Evolutionary conservation across 2,113 vertebrate species (phyloP), one percentile per base, ranked within the genome.

Genomic region (Lagenorhynchus albirostris): DNA sequence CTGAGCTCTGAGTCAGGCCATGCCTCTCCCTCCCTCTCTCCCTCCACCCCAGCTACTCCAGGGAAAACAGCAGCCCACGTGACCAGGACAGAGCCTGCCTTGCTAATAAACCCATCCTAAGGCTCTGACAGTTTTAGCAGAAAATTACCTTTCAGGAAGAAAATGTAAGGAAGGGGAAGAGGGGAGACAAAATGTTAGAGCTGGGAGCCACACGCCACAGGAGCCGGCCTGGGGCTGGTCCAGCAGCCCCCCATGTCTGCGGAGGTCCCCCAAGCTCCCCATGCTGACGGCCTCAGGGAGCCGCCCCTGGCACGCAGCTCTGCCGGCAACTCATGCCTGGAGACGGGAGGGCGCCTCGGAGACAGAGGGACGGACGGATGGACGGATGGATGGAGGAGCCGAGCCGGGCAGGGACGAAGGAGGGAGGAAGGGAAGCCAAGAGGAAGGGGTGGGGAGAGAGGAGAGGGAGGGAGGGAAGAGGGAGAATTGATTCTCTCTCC

Each of bases 401-500:
- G 0, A 17, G 73, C 84, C 79, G 47, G 87, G 76, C 26, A n/a
- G 93, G 95, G 98, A 80, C 2, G 74, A 21, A 31, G 67, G 87
- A 50, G 47, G 47, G 47, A 96, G 92, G 90, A 74, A 85, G 90
- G 85, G 87, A 96, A 96, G 87, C 91, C 18, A 14, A 53, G 95
- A 96, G 90, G 97, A 94, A 96, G 95, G 96, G 96, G 97, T 85
- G 96, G 97, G 68, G 89, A 97, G 88, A 8, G 17, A 36, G 41
- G 96, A 97, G 95, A 96, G 81, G 89, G 89, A 91, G 92, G 95
- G 95, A 91, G 91, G 95, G 96, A 97, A 95, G 96, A 92, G 86
- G 95, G 97, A 96, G 97, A 98, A 97, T 70, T 21, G 97, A 96
- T 98, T 97, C 94, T 96, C 68, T 97, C 97, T 97, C 96, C 55